Conservation (phyloP, 2,113 vertebrate species). For the Mus spicilegus region DNA sequence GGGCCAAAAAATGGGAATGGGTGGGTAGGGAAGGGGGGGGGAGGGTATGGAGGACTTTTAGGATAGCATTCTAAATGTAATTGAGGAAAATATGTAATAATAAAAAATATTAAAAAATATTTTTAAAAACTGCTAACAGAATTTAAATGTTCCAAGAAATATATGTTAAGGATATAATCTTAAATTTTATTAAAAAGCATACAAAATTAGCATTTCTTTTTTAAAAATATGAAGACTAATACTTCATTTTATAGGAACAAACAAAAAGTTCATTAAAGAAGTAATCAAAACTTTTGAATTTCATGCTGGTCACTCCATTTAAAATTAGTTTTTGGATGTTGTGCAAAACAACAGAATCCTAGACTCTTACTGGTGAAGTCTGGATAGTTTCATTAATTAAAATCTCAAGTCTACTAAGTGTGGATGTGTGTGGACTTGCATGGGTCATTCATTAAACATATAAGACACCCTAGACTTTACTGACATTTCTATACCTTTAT, state of each 20-base stretch:
- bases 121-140: neutral
- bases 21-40: no score
- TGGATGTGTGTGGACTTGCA: neutral
- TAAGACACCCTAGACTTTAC: neutral
- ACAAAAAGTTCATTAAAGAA: neutral
- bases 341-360: neutral
- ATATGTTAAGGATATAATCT: neutral
- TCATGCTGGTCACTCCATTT: neutral
- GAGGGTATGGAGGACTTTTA: no score
- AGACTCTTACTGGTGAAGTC: neutral
- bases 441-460: neutral
- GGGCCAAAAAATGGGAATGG: no score
- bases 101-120: no score
- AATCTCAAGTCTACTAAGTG: neutral
- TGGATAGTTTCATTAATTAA: neutral
- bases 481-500: neutral
- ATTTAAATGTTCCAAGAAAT: neutral
- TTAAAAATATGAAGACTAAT: neutral
- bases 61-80: no score
- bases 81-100: no score
- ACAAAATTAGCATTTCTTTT: slow-evolving; percentile 2
- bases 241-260: slow-evolving; percentile 6
- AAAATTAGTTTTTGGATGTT: neutral
- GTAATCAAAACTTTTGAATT: slow-evolving; percentile 40
- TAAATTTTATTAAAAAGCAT: neutral